phyloP scores from a whole-genome alignment of 2,113 vertebrate genomes.

The Nothobranchius kuhntae region DNA sequence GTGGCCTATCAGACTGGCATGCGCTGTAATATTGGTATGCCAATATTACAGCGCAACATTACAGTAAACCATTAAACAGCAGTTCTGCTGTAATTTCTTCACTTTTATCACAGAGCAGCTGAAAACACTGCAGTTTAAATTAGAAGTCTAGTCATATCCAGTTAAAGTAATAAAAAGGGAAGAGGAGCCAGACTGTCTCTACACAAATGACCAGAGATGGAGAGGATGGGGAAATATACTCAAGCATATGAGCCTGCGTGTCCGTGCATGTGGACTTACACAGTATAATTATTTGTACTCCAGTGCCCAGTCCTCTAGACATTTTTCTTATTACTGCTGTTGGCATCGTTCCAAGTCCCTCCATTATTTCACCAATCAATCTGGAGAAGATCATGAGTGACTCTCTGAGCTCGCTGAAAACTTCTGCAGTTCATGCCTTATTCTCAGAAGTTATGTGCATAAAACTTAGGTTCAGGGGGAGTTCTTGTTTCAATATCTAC shows the following conservation, averaged over 20 bases:
- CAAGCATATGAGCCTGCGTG: constrained; percentile 8
- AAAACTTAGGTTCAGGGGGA: too few species aligned
- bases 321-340: constrained; percentile 2
- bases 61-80: constrained; percentile 13
- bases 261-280: constrained; percentile 12
- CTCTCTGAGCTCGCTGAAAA: background rate
- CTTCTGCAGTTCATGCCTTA: too few species aligned
- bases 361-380: background rate
- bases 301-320: background rate
- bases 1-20: too few species aligned
- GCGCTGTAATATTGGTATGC: too few species aligned
- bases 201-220: constrained; percentile 52
- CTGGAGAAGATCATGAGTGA: too few species aligned
- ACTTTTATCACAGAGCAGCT: background rate
- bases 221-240: constrained; percentile 63
- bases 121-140: constrained; percentile 23
- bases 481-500: too few species aligned
- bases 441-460: too few species aligned
- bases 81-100: constrained; percentile 13
- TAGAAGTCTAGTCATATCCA: constrained; percentile 46
- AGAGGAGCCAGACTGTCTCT: constrained; percentile 52
- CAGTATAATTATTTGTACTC: constrained; percentile 1
- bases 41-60: too few species aligned
- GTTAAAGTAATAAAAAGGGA: constrained; percentile 64
- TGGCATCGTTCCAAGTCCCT: background rate